phyloP scores from a whole-genome alignment of 2,888 invertebrate genomes.

The Margaritifera margaritifera region DNA sequence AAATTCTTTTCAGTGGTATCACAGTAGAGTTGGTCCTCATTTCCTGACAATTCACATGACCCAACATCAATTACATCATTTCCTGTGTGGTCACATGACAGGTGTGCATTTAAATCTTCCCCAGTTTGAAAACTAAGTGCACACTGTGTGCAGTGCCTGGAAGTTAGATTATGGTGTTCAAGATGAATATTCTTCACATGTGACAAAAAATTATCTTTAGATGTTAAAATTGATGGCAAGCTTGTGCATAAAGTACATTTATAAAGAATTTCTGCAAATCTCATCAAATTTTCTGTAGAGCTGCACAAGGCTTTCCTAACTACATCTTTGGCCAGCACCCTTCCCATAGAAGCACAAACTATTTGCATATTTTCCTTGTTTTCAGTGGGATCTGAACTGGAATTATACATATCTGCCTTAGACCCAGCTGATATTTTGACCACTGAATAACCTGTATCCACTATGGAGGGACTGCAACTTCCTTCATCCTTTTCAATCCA shows the following conservation, averaged over 20 bases:
- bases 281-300: constrained; percentile 37
- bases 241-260: constrained; percentile 61
- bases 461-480: too few species aligned
- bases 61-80: constrained; percentile 22
- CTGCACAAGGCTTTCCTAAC: too few species aligned
- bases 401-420: too few species aligned
- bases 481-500: too few species aligned
- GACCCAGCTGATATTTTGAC: too few species aligned
- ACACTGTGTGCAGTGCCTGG: constrained; percentile 45
- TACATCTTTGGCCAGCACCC: too few species aligned
- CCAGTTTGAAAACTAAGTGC: constrained; percentile 50
- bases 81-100: constrained; percentile 31
- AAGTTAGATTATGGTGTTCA: constrained; percentile 17
- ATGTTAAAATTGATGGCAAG: constrained; percentile 58
- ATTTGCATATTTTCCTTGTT: too few species aligned
- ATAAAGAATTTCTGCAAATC: constrained; percentile 62
- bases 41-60: constrained; percentile 19
- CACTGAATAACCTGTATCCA: too few species aligned
- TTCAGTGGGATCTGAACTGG: too few species aligned
- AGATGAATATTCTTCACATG: constrained; percentile 56
- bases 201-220: constrained; percentile 49
- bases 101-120: constrained; percentile 51
- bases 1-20: too few species aligned
- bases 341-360: too few species aligned
- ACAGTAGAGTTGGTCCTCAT: too few species aligned